Conservation (phyloP, 2,113 vertebrate species). For the Chaetura pelagica region DNA sequence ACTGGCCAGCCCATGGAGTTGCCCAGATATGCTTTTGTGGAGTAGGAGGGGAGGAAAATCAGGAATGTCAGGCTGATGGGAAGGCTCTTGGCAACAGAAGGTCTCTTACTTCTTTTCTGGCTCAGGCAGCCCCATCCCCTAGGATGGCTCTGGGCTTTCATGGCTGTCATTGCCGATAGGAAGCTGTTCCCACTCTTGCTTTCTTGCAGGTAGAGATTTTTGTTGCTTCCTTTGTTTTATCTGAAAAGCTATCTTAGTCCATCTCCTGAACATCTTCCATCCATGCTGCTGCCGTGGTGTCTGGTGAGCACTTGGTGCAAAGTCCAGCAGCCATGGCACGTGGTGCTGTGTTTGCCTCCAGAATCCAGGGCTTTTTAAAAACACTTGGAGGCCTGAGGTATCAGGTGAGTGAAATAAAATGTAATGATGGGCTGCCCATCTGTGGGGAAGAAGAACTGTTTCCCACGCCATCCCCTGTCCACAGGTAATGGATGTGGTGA, state of each 20-base stretch:
- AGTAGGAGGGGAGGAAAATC: slow-evolving; percentile 50
- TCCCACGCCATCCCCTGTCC: not conserved
- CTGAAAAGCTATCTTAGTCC: not conserved
- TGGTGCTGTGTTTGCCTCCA: fast-evolving
- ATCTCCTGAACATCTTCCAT: not conserved
- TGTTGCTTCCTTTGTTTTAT: not conserved
- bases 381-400: not conserved
- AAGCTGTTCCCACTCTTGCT: not conserved
- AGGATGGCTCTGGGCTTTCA: not conserved
- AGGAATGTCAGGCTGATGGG: slow-evolving; percentile 33
- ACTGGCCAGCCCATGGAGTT: not conserved
- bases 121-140: not conserved
- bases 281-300: not conserved
- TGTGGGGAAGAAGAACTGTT: not conserved
- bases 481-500: not conserved
- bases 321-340: fast-evolving
- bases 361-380: not conserved
- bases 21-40: not conserved
- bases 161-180: not conserved
- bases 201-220: not conserved
- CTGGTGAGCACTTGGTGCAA: fast-evolving
- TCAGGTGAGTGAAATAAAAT: not conserved
- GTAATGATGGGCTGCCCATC: not conserved
- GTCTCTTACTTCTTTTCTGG: slow-evolving; percentile 4
- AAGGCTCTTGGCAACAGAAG: slow-evolving; percentile 28